Evolutionary conservation across 2,797 vertebrate genomes (phyloP), one percentile per base, ranked within the genome.

Genomic region (Nyctalus aviator): DNA sequence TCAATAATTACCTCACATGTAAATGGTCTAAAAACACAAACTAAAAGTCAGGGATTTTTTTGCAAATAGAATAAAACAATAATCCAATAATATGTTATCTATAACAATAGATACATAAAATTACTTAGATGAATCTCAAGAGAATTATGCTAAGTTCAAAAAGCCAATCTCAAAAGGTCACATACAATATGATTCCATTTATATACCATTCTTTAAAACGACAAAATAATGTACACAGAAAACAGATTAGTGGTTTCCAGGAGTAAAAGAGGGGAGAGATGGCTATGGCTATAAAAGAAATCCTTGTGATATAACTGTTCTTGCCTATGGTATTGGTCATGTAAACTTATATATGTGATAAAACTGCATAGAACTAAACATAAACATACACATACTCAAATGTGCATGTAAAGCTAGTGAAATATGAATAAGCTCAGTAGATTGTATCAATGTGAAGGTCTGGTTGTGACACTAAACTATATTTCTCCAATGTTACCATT

Each of bases 61-160:
- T 85, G 14, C 27, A 83, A 41, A 82, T 30, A 75, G 23, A 8
- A 69, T 88, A 50, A 85, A 93, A 73, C 13, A 55, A 81, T 3
- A 71, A 55, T 71, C 15, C 41, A 82, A 76, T 35, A 94, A 91
- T 37, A 81, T 41, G 48, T 46, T 76, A 21, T 66, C 17, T 64
- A 5, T n/a, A 64, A 68, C n/a, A 92, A 81, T 14, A 73, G 57
- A 85, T 62, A 86, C 66, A 91, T 14, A 6, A 27, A 83, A 64
- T 37, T 68, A 55, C 78, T 30, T 62, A 27, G 76, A 81, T 46
- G 12, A 82, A 30, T 90, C 50, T 90, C 84, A 94, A 73, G 30
- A 44, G 21, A 88, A 88, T 93, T 76, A 93, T 25, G 23, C 7
- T 59, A n/a, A 90, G 10, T 76, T 66, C 90, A 69, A 89, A 93